Base-by-base conservation (phyloP, 2,797 vertebrate genomes). In the Sebastes vulpes region DNA sequence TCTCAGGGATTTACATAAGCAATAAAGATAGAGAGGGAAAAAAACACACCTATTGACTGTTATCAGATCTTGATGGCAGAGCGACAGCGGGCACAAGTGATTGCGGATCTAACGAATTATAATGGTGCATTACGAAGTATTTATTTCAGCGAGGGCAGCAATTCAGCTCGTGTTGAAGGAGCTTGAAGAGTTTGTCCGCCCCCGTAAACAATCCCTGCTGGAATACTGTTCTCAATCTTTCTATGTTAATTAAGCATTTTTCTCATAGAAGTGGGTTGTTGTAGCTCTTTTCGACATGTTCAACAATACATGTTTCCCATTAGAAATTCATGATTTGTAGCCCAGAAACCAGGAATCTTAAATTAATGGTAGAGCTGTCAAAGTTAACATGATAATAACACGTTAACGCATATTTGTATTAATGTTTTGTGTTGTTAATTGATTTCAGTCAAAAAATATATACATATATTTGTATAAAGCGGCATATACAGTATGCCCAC, bases 231-330 rank as follows among this genome's bases (percentile, higher is more conserved):
- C 84, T 82, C 65, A 70, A n/a, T 84, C 63, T 80, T 69, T 77
- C 74, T 12, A 4, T 75, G 66, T 82, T 87, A 71, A 84, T 89
- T 75, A 83, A 85, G 80, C 50, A 11, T 72, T 50, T 52, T 52
- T 46, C 56, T 86, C 58, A 20, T 16, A 28, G 29, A 79, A 66
- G 66, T 66, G 64, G 59, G 61, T 70, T 76, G 61, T 83, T 79
- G 12, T 2, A n/a, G 75, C 63, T 76, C 26, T 57, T 57, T 8
- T 9, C 7, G 0, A 9, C 26, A 57, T 9, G 28, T 28, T 9
- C 4, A 50, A 50, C 46, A 50, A 50, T n/a, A 50, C 16, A 50
- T n/a, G 18, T 50, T 50, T 73, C 16, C 48, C 21, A 18, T 65
- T 64, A 58, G 53, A 73, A 66, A 16, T 20, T 2, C 25, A 26